Evolutionary conservation across 2,888 invertebrate genomes (phyloP).

Genomic region (Polymixis flavicincta): DNA sequence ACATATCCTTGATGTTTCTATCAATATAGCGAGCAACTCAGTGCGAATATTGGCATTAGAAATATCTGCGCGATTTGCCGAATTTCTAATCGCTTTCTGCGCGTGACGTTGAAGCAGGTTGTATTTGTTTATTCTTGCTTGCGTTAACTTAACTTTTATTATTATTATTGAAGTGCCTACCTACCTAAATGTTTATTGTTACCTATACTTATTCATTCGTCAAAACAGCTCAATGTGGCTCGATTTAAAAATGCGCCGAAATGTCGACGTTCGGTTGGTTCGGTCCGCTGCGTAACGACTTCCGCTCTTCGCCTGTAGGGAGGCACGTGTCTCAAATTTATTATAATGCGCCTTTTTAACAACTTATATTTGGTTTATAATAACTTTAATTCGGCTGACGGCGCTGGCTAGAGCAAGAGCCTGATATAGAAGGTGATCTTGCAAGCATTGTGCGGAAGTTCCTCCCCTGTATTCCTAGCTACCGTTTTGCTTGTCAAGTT

Average conservation of each 20-base stretch:
- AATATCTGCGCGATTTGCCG: neutral
- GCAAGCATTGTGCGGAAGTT: neutral
- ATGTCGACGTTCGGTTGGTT: conserved; percentile 49
- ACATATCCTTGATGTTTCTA: conserved; percentile 4
- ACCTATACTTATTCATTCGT: conserved; percentile 14
- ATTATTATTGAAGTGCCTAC: no score
- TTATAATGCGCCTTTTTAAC: conserved; percentile 55
- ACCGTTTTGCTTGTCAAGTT: neutral
- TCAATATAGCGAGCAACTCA: neutral
- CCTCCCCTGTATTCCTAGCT: neutral
- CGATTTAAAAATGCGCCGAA: conserved; percentile 75
- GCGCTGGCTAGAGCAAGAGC: neutral
- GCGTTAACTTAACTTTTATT: neutral
- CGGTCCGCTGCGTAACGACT: conserved; percentile 74
- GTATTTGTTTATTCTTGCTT: neutral
- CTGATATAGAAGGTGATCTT: neutral
- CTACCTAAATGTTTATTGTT: neutral
- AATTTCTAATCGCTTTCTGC: conserved; percentile 28
- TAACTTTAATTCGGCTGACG: conserved; percentile 1
- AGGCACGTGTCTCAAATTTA: conserved; percentile 75
- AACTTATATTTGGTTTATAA: conserved; percentile 1
- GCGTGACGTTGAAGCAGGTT: neutral
- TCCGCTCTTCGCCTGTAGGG: conserved; percentile 70
- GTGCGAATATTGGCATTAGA: conserved; percentile 3
- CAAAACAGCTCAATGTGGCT: conserved; percentile 48